phyloP scores from a whole-genome alignment of 1,140 invertebrate genomes.

The Meloidogyne exigua region DNA sequence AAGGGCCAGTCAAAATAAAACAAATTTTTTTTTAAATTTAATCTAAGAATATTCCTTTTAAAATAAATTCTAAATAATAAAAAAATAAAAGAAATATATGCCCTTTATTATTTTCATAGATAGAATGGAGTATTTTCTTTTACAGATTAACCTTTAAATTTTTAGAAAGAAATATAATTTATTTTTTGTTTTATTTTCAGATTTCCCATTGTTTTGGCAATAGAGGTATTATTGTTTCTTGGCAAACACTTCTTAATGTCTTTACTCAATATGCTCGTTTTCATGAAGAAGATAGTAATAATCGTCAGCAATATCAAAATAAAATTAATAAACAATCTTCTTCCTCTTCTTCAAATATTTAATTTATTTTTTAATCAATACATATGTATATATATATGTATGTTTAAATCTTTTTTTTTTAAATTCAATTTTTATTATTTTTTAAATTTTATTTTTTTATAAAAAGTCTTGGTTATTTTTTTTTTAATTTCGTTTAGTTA shows the following conservation, averaged over 20 bases:
- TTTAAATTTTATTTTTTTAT: no score
- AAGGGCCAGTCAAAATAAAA: neutral
- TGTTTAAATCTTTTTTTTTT: no score
- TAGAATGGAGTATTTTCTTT: no score
- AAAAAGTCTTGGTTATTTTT: no score
- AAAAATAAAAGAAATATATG: no score
- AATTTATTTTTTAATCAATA: no score
- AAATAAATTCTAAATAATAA: no score
- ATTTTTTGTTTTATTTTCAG: constrained; percentile 3
- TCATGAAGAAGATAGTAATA: neutral
- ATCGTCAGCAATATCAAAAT: neutral
- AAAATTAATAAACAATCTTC: neutral
- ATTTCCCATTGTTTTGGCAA: constrained; percentile 25
- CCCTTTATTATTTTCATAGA: no score
- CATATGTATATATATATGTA: no score
- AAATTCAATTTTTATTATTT: no score
- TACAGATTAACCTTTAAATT: neutral
- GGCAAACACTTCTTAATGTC: constrained; percentile 11
- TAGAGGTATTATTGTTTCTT: constrained; percentile 6
- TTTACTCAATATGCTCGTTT: constrained; percentile 16
- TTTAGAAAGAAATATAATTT: neutral
- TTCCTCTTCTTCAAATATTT: neutral
- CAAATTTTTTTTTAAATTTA: neutral
- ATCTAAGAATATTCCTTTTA: neutral
- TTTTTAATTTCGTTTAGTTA: no score